A percentile compares a stretch with the other conserved stretches of the same genome.
These are phyloP conservation scores for Drepana falcataria DNA, from an alignment of 2,888 invertebrate genomes.

Conservation along the genomic window DNA sequence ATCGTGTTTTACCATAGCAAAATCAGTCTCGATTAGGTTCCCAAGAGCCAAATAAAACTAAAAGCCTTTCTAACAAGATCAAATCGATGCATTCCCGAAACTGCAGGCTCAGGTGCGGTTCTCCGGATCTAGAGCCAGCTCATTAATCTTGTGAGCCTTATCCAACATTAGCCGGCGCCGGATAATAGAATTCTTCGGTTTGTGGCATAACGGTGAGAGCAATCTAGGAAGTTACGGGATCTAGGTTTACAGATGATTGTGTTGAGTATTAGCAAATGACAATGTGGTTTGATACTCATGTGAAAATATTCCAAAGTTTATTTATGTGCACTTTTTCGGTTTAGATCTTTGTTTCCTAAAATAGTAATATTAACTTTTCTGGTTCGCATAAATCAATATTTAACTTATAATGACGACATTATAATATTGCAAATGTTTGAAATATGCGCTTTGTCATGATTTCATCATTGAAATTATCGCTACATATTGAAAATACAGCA, in stretches of 20 bases:
- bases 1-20: too few species aligned
- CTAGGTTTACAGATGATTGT: neutral
- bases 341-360: too few species aligned
- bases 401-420: too few species aligned
- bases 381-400: too few species aligned
- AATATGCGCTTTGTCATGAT: too few species aligned
- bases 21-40: neutral
- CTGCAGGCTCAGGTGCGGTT: conserved; percentile 37
- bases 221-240: conserved; percentile 1
- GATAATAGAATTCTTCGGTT: conserved; percentile 18
- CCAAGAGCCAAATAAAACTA: neutral
- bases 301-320: too few species aligned
- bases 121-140: conserved; percentile 41
- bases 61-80: neutral
- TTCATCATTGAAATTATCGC: too few species aligned
- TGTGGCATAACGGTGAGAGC: conserved; percentile 8
- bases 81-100: conserved; percentile 21
- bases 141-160: conserved; percentile 55
- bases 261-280: too few species aligned
- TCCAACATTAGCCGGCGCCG: conserved; percentile 25
- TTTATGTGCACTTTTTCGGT: too few species aligned
- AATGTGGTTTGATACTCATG: too few species aligned
- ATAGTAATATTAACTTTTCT: too few species aligned
- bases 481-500: neutral
- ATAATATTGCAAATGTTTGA: too few species aligned